A percentile compares a stretch with the other conserved stretches of the same genome.
Conservation (phyloP, 2,888 invertebrate species). For the Polia nebulosa region DNA sequence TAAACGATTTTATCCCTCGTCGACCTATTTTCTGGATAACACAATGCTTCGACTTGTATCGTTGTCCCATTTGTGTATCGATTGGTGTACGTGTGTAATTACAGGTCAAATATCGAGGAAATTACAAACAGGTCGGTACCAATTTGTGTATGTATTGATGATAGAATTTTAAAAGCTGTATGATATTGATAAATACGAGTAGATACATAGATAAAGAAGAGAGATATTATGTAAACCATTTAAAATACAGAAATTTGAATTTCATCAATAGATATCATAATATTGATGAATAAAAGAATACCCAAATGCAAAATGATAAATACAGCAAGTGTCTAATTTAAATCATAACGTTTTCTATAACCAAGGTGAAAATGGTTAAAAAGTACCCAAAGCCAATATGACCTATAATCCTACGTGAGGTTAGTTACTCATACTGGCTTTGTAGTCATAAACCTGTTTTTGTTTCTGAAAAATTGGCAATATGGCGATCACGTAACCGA, state of each 20-base stretch:
- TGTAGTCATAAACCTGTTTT: slow-evolving; percentile 2
- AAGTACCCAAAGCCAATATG: too few species aligned
- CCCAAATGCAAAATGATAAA: too few species aligned
- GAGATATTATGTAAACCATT: too few species aligned
- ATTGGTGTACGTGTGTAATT: slow-evolving; percentile 47
- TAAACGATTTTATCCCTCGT: slow-evolving; percentile 65
- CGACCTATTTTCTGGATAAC: slow-evolving; percentile 68
- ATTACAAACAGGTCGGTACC: neutral
- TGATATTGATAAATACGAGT: neutral
- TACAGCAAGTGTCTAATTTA: neutral
- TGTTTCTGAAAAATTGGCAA: slow-evolving; percentile 13
- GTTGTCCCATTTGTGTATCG: slow-evolving; percentile 56
- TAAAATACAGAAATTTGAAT: too few species aligned
- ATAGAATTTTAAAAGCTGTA: neutral
- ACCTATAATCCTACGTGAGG: slow-evolving; percentile 2
- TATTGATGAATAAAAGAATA: neutral
- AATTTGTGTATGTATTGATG: neutral
- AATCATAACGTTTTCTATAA: neutral
- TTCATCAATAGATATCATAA: neutral
- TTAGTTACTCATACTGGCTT: slow-evolving; percentile 1
- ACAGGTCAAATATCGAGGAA: slow-evolving; percentile 21
- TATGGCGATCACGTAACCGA: slow-evolving; percentile 5
- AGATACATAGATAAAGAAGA: too few species aligned
- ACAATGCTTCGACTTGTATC: slow-evolving; percentile 52
- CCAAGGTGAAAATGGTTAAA: neutral